Conservation (phyloP, 1,140 invertebrate genomes). For the Medauroidea extradentata region DNA sequence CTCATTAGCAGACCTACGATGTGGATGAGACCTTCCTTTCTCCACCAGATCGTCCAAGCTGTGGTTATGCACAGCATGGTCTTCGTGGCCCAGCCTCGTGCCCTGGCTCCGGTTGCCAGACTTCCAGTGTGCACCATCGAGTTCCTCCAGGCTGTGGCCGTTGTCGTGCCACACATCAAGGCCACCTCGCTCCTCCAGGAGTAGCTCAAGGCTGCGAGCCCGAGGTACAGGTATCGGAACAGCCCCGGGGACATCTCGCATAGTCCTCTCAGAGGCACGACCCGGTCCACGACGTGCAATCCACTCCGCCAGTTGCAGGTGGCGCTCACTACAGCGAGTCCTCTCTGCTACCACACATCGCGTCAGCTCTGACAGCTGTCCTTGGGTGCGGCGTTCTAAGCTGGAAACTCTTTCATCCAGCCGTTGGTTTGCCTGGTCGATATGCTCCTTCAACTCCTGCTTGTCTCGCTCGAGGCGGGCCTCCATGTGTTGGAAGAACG, state of each 20-base stretch:
- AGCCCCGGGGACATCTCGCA: conserved; percentile 51
- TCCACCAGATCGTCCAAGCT: conserved; percentile 4
- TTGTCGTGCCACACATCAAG: background rate
- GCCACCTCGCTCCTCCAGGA: background rate
- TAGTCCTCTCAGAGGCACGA: conserved; percentile 34
- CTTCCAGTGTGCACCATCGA: background rate
- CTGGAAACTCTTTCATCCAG: conserved; percentile 60
- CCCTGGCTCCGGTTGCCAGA: background rate
- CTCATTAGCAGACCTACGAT: conserved; percentile 6
- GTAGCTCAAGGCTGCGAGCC: conserved; percentile 15
- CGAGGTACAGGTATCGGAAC: conserved; percentile 44
- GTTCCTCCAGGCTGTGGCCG: background rate
- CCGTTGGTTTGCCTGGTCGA: conserved; percentile 73
- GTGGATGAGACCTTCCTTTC: conserved; percentile 3
- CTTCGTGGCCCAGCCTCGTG: background rate
- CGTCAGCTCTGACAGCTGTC: conserved; percentile 68
- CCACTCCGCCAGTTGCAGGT: conserved; percentile 64
- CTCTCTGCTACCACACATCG: conserved; percentile 59
- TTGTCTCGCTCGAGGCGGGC: conserved; percentile 79
- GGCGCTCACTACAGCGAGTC: conserved; percentile 57
- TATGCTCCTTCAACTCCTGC: conserved; percentile 77
- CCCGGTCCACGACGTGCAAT: conserved; percentile 36
- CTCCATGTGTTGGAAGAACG: conserved; percentile 83
- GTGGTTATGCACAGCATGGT: background rate
- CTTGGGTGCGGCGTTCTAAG: conserved; percentile 70